Base-by-base conservation (phyloP, 2,113 vertebrate genomes). In the Corythornis vintsioides region DNA sequence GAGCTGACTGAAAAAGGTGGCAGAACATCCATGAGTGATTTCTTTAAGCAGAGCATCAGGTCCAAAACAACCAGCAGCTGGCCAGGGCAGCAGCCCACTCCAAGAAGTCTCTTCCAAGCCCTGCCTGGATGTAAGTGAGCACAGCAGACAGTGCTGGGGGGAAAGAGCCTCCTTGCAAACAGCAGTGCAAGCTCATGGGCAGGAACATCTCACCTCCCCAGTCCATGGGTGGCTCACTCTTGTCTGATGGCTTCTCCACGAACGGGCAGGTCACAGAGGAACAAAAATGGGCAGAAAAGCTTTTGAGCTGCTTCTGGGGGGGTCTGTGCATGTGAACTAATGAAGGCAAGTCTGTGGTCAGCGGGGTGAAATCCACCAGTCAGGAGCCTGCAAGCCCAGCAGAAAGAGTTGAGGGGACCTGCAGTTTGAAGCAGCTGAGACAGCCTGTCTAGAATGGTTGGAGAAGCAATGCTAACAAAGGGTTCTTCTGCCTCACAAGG, bases 231-330 rank as follows among this genome's bases (percentile, higher is more conserved):
- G 73, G 84, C 77, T 84, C 86, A 38, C 4, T 2, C 73, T 71
- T 42, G 28, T 86, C 83, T 90, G 83, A 31, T 2, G 0, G 57
- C 70, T 42, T 26, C 83, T 86, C 73, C 89, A 73, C 73, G 57
- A 69, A 59, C 0, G 1, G 52, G 13, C 76, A 76, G 66, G 86
- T 79, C 94, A 73, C 13, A 84, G 50, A 79, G 74, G 10, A 82
- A 73, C 77, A 73, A 13, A 88, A 76, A 42, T 10, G 64, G 59
- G 35, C 28, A 38, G 42, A 84, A 82, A 82, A 84, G 78, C 74
- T 85, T 92, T 76, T 57, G 70, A 94, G 91, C 70, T 72, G 5
- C 78, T 79, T 70, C 89, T 87, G 17, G 93, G 61, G 61, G 65
- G 33, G 63, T 64, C 61, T 35, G 40, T 52, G 81, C 70, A 69